These are phyloP conservation scores for Eupithecia insigniata DNA, from an alignment of 2,888 invertebrate species.

Conservation along the genomic window DNA sequence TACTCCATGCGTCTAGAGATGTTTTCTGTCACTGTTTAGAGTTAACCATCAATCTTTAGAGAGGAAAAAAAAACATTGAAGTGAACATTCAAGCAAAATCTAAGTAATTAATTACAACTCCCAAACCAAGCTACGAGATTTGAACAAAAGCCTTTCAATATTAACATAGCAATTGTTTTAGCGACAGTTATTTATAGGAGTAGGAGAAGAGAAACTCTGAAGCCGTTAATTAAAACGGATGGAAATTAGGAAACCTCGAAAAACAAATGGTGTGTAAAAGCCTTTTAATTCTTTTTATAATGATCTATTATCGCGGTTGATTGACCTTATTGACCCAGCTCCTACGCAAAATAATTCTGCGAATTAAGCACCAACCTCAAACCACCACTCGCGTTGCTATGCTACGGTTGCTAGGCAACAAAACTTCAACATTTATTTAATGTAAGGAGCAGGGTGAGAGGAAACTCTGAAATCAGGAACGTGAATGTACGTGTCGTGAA, in stretches of 20 bases:
- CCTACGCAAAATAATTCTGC: not conserved
- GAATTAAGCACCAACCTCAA: not conserved
- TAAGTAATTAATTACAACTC: no score
- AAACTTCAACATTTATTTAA: no score
- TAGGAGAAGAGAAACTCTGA: not conserved
- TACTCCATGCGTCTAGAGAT: no score
- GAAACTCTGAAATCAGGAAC: no score
- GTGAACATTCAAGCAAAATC: no score
- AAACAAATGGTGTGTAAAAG: not conserved
- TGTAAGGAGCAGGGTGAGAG: no score
- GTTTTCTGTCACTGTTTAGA: not conserved
- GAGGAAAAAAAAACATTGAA: no score
- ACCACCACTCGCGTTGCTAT: slow-evolving; percentile 35
- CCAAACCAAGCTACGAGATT: not conserved
- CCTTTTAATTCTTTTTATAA: no score
- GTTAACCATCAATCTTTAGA: not conserved
- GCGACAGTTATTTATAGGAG: not conserved
- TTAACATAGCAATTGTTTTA: not conserved
- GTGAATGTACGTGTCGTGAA: no score
- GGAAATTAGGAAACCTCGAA: not conserved
- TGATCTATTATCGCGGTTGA: not conserved
- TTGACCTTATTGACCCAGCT: no score
- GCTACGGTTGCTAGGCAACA: slow-evolving; percentile 37
- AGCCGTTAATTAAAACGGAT: not conserved
- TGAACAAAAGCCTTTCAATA: not conserved